Base-by-base conservation (phyloP, 64 coral and sea anemone species). In the Hydrozoanthus tunicans region DNA sequence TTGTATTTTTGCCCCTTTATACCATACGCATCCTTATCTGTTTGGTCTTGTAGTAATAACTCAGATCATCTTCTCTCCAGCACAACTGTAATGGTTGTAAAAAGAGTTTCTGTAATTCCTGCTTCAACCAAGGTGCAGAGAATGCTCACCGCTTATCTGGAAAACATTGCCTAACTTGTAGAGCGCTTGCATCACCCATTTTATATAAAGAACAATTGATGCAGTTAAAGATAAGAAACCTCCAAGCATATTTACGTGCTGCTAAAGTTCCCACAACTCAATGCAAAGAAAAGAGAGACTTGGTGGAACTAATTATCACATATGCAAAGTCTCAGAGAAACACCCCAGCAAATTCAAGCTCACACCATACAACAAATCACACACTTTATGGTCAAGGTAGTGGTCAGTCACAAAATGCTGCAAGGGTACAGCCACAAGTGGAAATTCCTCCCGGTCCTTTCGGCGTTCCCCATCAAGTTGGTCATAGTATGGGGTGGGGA, bases 281-380 rank as follows among this genome's bases (percentile, higher is more conserved):
- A 1, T 95, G 94, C 83, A 93, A 93, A 81, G 94, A 95, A 53
- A 95, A 95, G 62, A 89, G 86, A 71, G 94, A 95, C 64, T 76
- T 95, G 6, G 75, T 96, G 69, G 92, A 96, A 61, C 75, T 96
- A 56, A 93, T 96, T 61, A 86, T 96, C 65, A 90, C 76, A 25
- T 82, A 90, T 90, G 85, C 90, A 12, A 81, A 90, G 51, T 62
- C 54, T 60, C 68, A 5, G 23, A 23, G 91, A 15, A 20, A 67
- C 53, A 15, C 73, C 7, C 58, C 58, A 51, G 6, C 43, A 5
- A 58, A 8, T 15, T 77, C 57, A 53, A 51, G 58, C 0, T 17
- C 77, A 61, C 77, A 89, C 3, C 10, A 79, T 66, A 57, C 86
- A 62, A 6, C 70, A 53, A 80, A 57, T 17, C 83, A 89, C 20